These are phyloP conservation scores for Drosophila pachea DNA, from an alignment of 1,140 invertebrate genomes.

Conservation along the genomic window DNA sequence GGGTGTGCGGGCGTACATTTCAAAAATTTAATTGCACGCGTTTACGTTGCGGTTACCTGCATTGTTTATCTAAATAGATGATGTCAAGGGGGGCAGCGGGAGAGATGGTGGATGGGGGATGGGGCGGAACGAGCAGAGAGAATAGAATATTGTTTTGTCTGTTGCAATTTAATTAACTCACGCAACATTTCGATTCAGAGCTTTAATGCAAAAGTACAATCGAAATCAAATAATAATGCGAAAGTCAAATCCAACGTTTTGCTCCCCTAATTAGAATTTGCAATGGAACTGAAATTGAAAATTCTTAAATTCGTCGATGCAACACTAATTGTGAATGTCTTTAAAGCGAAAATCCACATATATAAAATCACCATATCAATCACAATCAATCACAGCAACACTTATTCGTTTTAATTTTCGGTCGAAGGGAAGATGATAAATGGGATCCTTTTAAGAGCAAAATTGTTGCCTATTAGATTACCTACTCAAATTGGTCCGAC, in stretches of 20 bases:
- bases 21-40: constrained; percentile 70
- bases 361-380: not conserved
- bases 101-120: not conserved
- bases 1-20: constrained; percentile 35
- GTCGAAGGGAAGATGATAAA: not conserved
- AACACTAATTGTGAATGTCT: no score
- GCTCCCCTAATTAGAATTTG: constrained; percentile 39
- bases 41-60: constrained; percentile 51
- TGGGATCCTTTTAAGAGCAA: not conserved
- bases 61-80: constrained; percentile 70
- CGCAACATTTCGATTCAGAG: constrained; percentile 65
- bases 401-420: no score
- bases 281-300: not conserved
- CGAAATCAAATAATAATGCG: constrained; percentile 56
- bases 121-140: not conserved
- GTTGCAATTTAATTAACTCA: constrained; percentile 75
- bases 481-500: not conserved
- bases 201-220: constrained; percentile 49
- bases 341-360: not conserved
- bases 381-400: not conserved
- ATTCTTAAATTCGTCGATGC: no score
- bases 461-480: no score
- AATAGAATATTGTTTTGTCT: not conserved
- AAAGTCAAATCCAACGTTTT: constrained; percentile 1
- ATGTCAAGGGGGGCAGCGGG: constrained; percentile 23